Base-by-base conservation (phyloP, 35 echinoderm and acorn worm species). In the Heliocidaris tuberculata region DNA sequence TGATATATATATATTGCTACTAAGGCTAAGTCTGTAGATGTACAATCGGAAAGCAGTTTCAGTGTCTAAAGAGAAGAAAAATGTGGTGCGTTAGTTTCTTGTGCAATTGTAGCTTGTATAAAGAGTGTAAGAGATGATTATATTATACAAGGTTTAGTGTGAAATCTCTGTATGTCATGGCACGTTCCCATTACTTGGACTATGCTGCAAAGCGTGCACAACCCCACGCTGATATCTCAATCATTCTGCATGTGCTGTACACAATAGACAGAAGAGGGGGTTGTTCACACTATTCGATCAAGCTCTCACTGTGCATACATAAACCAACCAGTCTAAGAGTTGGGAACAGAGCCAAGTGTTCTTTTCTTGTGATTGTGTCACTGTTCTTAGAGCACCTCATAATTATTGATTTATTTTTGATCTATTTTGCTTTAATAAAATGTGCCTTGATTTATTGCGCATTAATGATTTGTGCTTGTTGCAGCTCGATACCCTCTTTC, bases 81-180 rank as follows among this genome's bases (percentile, higher is more conserved):
- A 78, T 78, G 65, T 78, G 65, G 21, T 78, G 65, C 65, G 65
- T 19, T 78, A 78, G 65, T 78, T 78, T 78, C 65, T 78, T 78
- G 65, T 78, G 65, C 65, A 78, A 78, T 78, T 78, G 65, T 78
- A 78, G 65, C 27, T 78, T 27, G 65, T 78, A 78, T 42, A 42
- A 42, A 21, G 65, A 78, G 21, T n/a, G 65, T 27, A 78, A 78
- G 8, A 78, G 65, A 78, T 78, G 27, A 78, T 78, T 78, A n/a
- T 78, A 27, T 27, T 78, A 78, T 78, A 78, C 27, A 17, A 29
- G 65, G 8, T 78, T 7, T n/a, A 7, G 65, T 78, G 27, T 78
- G 65, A 78, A 78, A n/a, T 29, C 2, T 78, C 21, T 78, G 27
- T 78, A 5, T 78, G 7, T 56, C 52, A 56, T 9, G 60, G 17